Percentiles rank a stretch among this genome's conserved stretches.
phyloP scores from a whole-genome alignment of 1,140 invertebrate species.

The Trichonephila inaurata region DNA sequence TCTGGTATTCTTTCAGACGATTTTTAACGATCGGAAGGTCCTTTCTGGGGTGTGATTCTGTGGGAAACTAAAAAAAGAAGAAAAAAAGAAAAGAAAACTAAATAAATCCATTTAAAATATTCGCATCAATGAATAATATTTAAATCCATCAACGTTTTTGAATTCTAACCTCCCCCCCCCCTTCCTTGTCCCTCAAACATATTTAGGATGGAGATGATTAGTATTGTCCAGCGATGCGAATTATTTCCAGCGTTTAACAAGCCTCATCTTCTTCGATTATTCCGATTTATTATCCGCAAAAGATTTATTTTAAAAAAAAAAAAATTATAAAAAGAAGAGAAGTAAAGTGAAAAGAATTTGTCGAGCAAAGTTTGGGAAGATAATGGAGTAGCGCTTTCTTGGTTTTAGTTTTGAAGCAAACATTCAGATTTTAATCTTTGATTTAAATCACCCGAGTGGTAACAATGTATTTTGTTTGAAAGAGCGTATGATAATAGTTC shows the following conservation, averaged over 20 bases:
- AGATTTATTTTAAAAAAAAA: not conserved
- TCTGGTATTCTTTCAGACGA: constrained; percentile 9
- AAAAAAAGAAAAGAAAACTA: not conserved
- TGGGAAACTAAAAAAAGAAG: not conserved
- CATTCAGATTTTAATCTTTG: not conserved
- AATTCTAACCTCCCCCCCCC: not conserved
- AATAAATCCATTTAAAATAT: constrained; percentile 38
- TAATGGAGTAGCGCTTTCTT: not conserved
- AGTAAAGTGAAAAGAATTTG: not conserved
- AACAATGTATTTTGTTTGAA: not conserved
- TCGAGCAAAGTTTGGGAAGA: not conserved
- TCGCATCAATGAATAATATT: constrained; percentile 43
- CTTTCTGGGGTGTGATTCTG: constrained; percentile 32
- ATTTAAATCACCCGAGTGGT: not conserved
- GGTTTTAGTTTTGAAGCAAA: constrained; percentile 1
- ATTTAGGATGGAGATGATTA: not conserved
- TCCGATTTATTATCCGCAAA: constrained; percentile 10
- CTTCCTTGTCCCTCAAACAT: not conserved
- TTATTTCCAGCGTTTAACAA: not conserved
- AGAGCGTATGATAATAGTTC: not conserved
- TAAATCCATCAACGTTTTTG: constrained; percentile 42
- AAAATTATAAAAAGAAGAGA: not conserved
- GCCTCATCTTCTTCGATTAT: not conserved
- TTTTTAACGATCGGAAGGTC: constrained; percentile 45
- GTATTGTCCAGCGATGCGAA: not conserved